Evolutionary conservation across 2,113 vertebrate species (phyloP).

Genomic region (Myrmecophaga tridactyla): DNA sequence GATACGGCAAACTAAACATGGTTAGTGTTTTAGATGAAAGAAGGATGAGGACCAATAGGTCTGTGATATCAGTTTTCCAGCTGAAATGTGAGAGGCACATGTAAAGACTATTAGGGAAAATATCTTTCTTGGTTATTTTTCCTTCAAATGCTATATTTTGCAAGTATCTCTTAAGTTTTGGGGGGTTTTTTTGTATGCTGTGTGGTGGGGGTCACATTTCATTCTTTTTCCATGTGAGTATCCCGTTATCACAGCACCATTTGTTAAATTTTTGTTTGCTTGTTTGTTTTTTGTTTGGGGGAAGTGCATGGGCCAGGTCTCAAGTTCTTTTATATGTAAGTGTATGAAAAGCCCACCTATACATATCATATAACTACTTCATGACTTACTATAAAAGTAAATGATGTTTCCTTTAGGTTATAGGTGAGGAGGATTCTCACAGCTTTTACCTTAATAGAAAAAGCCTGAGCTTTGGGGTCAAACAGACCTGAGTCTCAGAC

Average conservation of each 20-base stretch:
- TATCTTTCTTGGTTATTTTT: slow-evolving; percentile 26
- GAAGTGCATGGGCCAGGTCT: too few species aligned
- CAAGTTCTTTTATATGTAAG: neutral
- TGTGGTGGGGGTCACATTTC: too few species aligned
- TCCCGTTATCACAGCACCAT: too few species aligned
- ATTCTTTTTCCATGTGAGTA: too few species aligned
- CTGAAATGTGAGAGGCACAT: neutral
- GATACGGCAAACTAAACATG: too few species aligned
- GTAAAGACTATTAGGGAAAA: neutral
- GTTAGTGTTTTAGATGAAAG: neutral
- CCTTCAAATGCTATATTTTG: neutral
- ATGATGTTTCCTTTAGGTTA: slow-evolving; percentile 42
- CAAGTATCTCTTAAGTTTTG: too few species aligned
- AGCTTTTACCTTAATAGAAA: slow-evolving; percentile 42
- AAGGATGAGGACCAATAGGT: neutral
- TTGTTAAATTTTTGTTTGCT: too few species aligned
- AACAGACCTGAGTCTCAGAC: neutral
- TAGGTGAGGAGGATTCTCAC: slow-evolving; percentile 48
- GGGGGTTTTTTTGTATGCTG: too few species aligned
- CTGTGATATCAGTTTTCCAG: neutral
- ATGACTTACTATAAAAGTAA: slow-evolving; percentile 28
- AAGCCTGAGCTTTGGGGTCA: slow-evolving; percentile 3
- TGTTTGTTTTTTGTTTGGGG: too few species aligned
- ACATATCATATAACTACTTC: slow-evolving; percentile 15
- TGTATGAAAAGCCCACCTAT: slow-evolving; percentile 39